These are phyloP conservation scores for Nesometra sesokonis DNA, from an alignment of 35 echinoderm and acorn worm genomes.

Conservation along the genomic window DNA sequence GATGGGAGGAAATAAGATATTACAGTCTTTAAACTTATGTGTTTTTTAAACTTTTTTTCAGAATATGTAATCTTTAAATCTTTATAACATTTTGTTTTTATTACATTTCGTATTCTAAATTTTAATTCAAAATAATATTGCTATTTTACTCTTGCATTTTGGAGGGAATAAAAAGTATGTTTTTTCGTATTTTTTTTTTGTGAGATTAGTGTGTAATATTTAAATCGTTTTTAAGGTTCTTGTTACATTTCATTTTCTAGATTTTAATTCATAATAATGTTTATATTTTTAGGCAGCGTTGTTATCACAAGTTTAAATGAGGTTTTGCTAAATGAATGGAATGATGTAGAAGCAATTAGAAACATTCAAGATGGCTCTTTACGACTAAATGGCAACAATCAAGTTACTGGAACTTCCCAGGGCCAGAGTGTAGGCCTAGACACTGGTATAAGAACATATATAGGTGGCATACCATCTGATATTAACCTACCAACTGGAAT, in stretches of 20 bases:
- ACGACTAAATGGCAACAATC: conserved; percentile 29
- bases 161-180: background rate
- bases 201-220: background rate
- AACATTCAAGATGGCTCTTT: conserved; percentile 37
- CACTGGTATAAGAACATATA: conserved; percentile 31
- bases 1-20: background rate
- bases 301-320: conserved; percentile 33
- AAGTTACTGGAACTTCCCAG: conserved; percentile 36
- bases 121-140: no score
- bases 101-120: no score
- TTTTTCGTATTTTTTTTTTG: background rate
- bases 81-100: no score
- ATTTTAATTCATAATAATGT: background rate
- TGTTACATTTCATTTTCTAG: background rate
- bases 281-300: conserved; percentile 34
- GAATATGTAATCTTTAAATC: no score
- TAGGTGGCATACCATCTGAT: conserved; percentile 45
- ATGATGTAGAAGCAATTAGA: conserved; percentile 37
- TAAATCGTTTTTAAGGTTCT: background rate
- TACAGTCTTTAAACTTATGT: no score
- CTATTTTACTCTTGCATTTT: no score
- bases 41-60: no score
- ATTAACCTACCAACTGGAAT: conserved; percentile 53
- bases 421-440: conserved; percentile 41
- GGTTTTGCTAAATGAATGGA: conserved; percentile 43